Evolutionary conservation across 2,888 invertebrate species (phyloP), one percentile per base, ranked within the genome.

Genomic region (Sipha maydis): DNA sequence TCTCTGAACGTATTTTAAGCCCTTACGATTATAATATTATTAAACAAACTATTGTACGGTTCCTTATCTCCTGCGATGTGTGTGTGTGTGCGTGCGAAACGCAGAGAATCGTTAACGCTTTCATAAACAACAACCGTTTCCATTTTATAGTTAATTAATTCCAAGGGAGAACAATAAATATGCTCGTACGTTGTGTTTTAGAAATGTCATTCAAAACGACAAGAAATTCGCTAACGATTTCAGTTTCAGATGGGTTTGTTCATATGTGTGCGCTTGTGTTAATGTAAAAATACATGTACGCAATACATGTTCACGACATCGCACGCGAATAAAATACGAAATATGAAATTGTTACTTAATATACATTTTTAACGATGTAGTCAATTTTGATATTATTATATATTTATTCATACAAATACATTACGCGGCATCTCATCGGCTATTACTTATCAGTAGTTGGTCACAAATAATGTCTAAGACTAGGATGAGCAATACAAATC

Each of bases 131-230:
- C 88, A 82, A 88, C 75, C 88, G 88, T 88, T 88, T 77, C 85
- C 76, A 85, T 85, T 85, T 88, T 88, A 88, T 88, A 88, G 82
- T 88, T 88, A 88, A 88, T 88, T 88, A 88, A 88, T 88, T 88
- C 80, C 80, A 31, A 67, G 34, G 48, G 88, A 88, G 88, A 82
- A 88, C 88, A 82, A 88, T 88, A 88, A 88, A 85, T 75, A 67
- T 38, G 75, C 75, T 88, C 75, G 82, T 82, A 28, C 21, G 54
- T 77, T 54, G 86, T 86, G 88, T 82, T 88, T 82, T 82, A 80
- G 75, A 88, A 88, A 88, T 82, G 80, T 82, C 88, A 88, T 88
- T 82, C 61, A 73, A 80, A 75, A 75, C 82, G 80, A 75, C 77
- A 21, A 69, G 85, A 85, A 85, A 85, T 78, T 69, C 85, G 77